Evolutionary conservation across 30 jellyfish, hydroid and myxozoan genomes (phyloP), one percentile per base, ranked within the genome.

Genomic region (Hydractinia echinata): DNA sequence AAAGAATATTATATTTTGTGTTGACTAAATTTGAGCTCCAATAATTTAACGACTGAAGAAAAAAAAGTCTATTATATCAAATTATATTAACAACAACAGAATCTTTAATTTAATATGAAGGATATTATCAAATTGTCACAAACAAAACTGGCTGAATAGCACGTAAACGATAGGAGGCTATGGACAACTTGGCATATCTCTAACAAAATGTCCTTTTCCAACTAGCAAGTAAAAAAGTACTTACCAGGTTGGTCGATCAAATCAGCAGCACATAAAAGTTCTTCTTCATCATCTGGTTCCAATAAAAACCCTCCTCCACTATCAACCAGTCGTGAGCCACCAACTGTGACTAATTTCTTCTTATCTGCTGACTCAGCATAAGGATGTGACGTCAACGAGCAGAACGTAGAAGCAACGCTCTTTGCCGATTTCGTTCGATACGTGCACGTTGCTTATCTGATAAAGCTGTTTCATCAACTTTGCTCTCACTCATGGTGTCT

Each of bases 241-340:
- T 67, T 9, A 77, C 85, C 85, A 18, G 85, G 85, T 77, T 77
- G 79, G 18, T 77, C 61, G 4, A 30, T 14, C 1, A 77, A 48
- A 8, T 61, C 82, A 4, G 81, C 81, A 15, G 81, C 81, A 7
- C 15, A 19, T 30, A 71, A 15, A 30, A n/a, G 14, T 18, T 77
- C 74, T 4, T 81, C 92, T 4, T 82, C 92, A 14, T 78, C 95
- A 10, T 88, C 94, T 10, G 87, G 88, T 16, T 92, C 98, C 4
- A 86, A 78, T 51, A 92, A 82, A 79, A 92, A 92, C 5, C 98
- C 98, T 30, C 91, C 98, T 15, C 98, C 96, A 51, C 92, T 82
- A 69, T 92, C 98, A 16, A 87, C 76, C 62, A 79, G 83, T 21
- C 94, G 76, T 1, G 95, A 77, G 14, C 85, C 85, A 15, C 53